Evolutionary conservation across 2,888 invertebrate genomes (phyloP).

Genomic region (Corythucha ciliata): DNA sequence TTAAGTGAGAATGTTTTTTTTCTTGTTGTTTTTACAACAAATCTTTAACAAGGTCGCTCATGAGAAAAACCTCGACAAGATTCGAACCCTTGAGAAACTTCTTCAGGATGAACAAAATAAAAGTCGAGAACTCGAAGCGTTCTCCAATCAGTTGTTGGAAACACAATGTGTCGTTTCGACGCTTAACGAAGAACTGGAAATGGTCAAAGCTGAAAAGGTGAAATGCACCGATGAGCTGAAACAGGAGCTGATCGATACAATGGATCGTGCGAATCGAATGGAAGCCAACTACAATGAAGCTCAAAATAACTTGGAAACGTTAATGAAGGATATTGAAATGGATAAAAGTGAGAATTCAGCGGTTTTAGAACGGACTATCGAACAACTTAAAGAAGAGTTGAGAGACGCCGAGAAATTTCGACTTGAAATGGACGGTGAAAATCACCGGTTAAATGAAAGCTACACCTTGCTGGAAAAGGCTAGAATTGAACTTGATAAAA

Average conservation of each 20-base stretch:
- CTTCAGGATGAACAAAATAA: slow-evolving; percentile 44
- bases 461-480: too few relatives aligned
- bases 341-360: too few relatives aligned
- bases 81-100: slow-evolving; percentile 45
- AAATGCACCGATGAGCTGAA: slow-evolving; percentile 26
- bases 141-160: slow-evolving; percentile 52
- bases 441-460: too few relatives aligned
- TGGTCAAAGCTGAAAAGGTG: slow-evolving; percentile 15
- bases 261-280: slow-evolving; percentile 26
- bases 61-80: slow-evolving; percentile 43
- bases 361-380: too few relatives aligned
- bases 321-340: slow-evolving; percentile 7
- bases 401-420: too few relatives aligned
- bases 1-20: slow-evolving; percentile 5
- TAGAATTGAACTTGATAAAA: too few relatives aligned
- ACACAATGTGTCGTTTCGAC: slow-evolving; percentile 54
- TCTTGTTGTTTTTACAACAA: slow-evolving; percentile 18
- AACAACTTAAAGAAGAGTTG: too few relatives aligned
- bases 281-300: slow-evolving; percentile 25
- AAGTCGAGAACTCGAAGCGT: slow-evolving; percentile 45
- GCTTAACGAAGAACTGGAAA: slow-evolving; percentile 36
- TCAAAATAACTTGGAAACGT: slow-evolving; percentile 16
- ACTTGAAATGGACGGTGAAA: too few relatives aligned
- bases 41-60: slow-evolving; percentile 48
- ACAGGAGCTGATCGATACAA: slow-evolving; percentile 29